A percentile compares a stretch with the other conserved stretches of the same genome.
Conservation (phyloP, 2,888 invertebrate genomes). For the Caenorhabditis sp. region DNA sequence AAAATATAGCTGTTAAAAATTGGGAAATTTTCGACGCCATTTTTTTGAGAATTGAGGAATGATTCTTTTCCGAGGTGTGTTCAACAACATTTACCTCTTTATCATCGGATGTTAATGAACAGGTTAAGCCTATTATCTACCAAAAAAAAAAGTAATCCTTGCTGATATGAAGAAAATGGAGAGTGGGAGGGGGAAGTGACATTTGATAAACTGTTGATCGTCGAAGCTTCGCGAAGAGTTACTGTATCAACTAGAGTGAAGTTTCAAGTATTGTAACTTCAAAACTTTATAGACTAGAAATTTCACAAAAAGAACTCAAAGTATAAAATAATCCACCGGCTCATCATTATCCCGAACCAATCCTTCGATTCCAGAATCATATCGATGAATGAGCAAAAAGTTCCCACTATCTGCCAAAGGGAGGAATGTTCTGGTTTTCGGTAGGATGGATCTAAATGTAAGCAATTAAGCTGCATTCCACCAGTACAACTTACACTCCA, state of each 20-base stretch:
- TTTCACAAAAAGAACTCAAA: no score
- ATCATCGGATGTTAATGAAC: not conserved
- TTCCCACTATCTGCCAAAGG: not conserved
- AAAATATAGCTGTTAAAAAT: not conserved
- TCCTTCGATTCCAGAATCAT: not conserved
- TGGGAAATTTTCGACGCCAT: not conserved
- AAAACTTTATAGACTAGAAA: no score
- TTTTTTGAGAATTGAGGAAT: not conserved
- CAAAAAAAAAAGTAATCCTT: no score
- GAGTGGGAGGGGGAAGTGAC: not conserved
- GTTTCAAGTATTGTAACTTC: no score
- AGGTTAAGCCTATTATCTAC: conserved; percentile 3
- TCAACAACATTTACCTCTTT: conserved; percentile 2
- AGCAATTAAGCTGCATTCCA: not conserved
- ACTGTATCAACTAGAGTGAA: no score
- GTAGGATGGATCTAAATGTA: not conserved
- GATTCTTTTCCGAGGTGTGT: not conserved
- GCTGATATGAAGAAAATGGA: not conserved
- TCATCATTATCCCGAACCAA: conserved; percentile 11
- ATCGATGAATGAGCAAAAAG: not conserved
- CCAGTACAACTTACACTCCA: not conserved
- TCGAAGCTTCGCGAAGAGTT: no score
- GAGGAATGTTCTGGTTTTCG: not conserved
- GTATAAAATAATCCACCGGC: conserved; percentile 4
- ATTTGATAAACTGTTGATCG: no score